phyloP scores from a whole-genome alignment of 2,888 invertebrate species.

The Caenorhabditis sulstoni region DNA sequence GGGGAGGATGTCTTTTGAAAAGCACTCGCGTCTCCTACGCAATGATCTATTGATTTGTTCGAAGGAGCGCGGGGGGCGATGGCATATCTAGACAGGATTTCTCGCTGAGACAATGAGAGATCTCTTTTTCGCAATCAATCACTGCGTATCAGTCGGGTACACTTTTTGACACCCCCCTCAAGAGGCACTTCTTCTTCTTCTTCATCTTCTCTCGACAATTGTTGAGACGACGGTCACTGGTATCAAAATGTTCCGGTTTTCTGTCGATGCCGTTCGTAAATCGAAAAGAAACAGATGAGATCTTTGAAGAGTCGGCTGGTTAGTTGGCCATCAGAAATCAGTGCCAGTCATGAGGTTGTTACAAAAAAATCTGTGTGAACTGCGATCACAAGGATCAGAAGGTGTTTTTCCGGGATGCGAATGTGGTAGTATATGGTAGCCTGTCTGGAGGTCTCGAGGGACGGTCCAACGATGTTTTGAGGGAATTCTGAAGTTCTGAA shows the following conservation, averaged over 20 bases:
- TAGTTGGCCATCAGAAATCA: conserved; percentile 20
- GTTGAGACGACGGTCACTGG: conserved; percentile 19
- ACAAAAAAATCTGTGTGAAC: too few relatives aligned
- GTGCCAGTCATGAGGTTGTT: too few relatives aligned
- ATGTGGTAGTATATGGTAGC: too few relatives aligned
- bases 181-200: neutral
- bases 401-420: too few relatives aligned
- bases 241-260: conserved; percentile 40
- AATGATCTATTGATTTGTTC: too few relatives aligned
- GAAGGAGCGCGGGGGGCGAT: neutral
- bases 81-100: neutral
- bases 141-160: too few relatives aligned
- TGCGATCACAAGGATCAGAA: too few relatives aligned
- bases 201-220: neutral
- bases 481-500: too few relatives aligned
- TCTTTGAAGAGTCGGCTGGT: neutral
- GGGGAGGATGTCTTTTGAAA: neutral
- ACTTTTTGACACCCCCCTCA: too few relatives aligned
- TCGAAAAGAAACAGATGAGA: neutral
- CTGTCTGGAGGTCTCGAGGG: too few relatives aligned
- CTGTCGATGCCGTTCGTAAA: neutral
- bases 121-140: too few relatives aligned
- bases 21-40: neutral
- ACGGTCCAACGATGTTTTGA: too few relatives aligned
- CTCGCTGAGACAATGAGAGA: neutral